Percentiles rank a stretch among this genome's conserved stretches.
Evolutionary conservation across 2,888 invertebrate species (phyloP).

Genomic region (Amblyjoppa proteus): DNA sequence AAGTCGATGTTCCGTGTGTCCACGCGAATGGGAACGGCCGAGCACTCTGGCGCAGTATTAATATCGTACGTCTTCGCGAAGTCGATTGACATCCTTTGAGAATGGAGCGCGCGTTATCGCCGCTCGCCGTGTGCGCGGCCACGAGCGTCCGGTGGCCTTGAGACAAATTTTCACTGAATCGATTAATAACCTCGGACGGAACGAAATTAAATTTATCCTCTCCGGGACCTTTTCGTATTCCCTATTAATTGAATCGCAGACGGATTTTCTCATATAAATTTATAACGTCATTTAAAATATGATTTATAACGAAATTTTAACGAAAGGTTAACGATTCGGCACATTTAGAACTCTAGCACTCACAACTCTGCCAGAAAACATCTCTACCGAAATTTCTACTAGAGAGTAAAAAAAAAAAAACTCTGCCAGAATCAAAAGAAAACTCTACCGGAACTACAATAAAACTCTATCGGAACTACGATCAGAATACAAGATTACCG

Average conservation of each 20-base stretch:
- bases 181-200: conserved; percentile 16
- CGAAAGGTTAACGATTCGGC: neutral
- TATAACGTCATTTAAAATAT: neutral
- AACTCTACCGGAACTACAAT: no score
- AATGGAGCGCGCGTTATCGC: neutral
- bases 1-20: neutral
- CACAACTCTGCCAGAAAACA: no score
- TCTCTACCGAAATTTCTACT: no score
- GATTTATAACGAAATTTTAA: no score
- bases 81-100: neutral
- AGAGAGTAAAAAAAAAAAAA: no score
- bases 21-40: neutral
- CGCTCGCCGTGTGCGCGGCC: neutral
- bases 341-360: no score
- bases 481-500: no score
- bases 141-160: conserved; percentile 57
- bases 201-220: neutral
- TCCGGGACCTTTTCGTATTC: neutral
- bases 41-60: neutral
- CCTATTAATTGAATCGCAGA: neutral
- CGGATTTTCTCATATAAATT: neutral
- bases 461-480: no score
- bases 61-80: conserved; percentile 2
- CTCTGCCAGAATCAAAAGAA: no score
- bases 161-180: conserved; percentile 44